Base-by-base conservation (phyloP, 2,113 vertebrate species). In the Mola mola region DNA sequence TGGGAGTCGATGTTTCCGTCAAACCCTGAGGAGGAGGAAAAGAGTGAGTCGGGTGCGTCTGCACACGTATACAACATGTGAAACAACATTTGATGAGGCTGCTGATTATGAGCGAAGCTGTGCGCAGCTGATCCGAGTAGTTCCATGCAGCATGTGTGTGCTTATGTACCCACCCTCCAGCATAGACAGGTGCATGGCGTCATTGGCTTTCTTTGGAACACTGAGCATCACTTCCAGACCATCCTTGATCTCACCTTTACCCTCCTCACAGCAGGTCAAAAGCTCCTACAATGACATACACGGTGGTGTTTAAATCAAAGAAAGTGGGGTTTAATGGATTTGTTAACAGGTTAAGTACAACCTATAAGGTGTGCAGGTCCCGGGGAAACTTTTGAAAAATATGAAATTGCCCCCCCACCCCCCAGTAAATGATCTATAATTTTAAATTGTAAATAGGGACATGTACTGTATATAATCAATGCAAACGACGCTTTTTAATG, bases 101-200 rank as follows among this genome's bases (percentile, higher is more conserved):
- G n/a, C n/a, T n/a, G n/a, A 28, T 5, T 28, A 13, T 51, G 6
- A 26, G 40, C 41, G 22, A 50, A 12, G 38, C 12, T 28, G 51
- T 29, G 26, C 28, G 12, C n/a, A n/a, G n/a, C n/a, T n/a, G n/a
- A n/a, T n/a, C n/a, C n/a, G n/a, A n/a, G n/a, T n/a, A n/a, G n/a
- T n/a, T n/a, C n/a, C n/a, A n/a, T n/a, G n/a, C n/a, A n/a, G n/a
- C n/a, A n/a, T 28, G 24, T 36, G 17, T 26, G 13, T 21, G 31
- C 33, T 37, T 11, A 4, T 66, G 0, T 7, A 9, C 83, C 36
- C 81, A 98, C 97, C 97, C 92, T 99, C 97, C 81, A 99, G 91
- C 97, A 99, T 99, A 71, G 96, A 99, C 62, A 99, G 95, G 84
- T 99, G 97, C 97, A 99, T 99, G 82, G 97, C 96, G 41, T 99